A percentile compares a stretch with the other conserved stretches of the same genome.
Conservation (phyloP, 2,113 vertebrate species). For the Cottus gobio region DNA sequence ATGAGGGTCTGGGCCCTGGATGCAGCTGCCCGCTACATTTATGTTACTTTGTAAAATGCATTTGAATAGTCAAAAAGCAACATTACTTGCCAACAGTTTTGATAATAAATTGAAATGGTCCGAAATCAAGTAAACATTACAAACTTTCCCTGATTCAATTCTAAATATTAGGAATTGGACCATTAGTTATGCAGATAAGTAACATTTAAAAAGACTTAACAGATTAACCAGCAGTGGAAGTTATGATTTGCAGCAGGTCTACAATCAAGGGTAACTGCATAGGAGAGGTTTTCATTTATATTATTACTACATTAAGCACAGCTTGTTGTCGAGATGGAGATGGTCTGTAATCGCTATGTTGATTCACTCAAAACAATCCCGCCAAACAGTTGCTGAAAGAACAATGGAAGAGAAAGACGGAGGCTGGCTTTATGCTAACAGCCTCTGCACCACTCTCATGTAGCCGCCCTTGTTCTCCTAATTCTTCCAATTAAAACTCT, state of each 20-base stretch:
- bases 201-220: not conserved
- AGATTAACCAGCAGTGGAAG: not conserved
- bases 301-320: not conserved
- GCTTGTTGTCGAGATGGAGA: not conserved
- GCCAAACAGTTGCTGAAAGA: not conserved
- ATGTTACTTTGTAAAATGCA: not conserved
- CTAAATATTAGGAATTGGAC: not conserved
- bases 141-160: not conserved
- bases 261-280: not conserved
- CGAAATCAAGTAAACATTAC: not conserved
- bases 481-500: conserved; percentile 64
- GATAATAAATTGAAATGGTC: not conserved
- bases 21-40: not conserved
- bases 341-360: not conserved
- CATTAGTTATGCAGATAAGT: not conserved
- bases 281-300: not conserved
- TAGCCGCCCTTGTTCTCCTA: conserved; percentile 56
- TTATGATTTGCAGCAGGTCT: not conserved
- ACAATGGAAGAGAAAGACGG: not conserved
- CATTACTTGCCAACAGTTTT: not conserved
- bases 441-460: conserved; percentile 23
- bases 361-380: not conserved
- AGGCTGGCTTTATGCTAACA: conserved; percentile 55
- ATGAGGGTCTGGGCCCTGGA: not conserved
- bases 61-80: not conserved